Evolutionary conservation across 2,888 invertebrate species (phyloP), one percentile per base, ranked within the genome.

Genomic region (Oxytorus armatus): DNA sequence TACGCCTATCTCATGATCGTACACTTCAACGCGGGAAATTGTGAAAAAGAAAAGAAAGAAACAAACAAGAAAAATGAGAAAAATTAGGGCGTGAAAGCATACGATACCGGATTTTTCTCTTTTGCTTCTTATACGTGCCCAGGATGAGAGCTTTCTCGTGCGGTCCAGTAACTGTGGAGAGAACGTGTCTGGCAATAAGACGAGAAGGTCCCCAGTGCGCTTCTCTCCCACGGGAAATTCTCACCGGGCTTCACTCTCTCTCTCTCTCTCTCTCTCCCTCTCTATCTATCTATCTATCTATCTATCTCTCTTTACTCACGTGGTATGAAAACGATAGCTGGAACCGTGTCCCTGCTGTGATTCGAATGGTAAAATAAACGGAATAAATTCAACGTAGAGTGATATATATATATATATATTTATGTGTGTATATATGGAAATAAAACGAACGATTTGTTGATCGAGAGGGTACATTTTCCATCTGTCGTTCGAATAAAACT

Each of bases 161-260:
- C 25, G 39, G n/a, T 25, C 57, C 47, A 21, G 36, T 47, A 36
- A 59, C 33, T 16, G 57, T 70, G 57, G 39, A 53, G 10, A 53
- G 51, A 76, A 51, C 68, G 23, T 36, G 47, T 57, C 59, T 66
- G n/a, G 44, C 73, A 68, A 74, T 53, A 65, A 73, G 77, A 77
- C 47, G 44, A 49, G 59, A 66, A 68, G 42, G 70, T 80, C 39
- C 55, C 73, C 10, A 18, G 65, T 59, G 55, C 25, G 23, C 25
- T 25, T 55, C 33, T 33, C 11, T 81, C 80, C 80, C 77, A 81
- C 69, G 80, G 80, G 80, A 81, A 81, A 80, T 77, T 80, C 80
- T 77, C 61, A 69, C 57, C 73, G 57, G 39, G 42, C 18, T 51
- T 73, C 21, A 10, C 5, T 51, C 16, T 61, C 14, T 29, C 14